Conservation (phyloP, 2,888 invertebrate species). For the Lagria hirta region DNA sequence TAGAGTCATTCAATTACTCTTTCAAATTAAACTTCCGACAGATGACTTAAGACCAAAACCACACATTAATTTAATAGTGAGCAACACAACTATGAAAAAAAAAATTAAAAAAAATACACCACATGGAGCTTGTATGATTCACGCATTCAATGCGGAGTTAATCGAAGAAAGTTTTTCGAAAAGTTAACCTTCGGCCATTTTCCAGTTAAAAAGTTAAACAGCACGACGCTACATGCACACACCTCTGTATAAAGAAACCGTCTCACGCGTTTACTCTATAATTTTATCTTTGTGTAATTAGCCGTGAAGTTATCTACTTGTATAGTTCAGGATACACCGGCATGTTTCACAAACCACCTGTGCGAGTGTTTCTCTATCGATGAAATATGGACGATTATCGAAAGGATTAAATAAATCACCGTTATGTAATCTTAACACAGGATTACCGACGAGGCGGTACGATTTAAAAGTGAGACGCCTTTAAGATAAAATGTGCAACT, state of each 20-base stretch:
- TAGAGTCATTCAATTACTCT: not conserved
- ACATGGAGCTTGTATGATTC: no score
- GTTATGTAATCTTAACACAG: constrained; percentile 7
- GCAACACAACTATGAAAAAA: no score
- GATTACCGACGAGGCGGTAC: not conserved
- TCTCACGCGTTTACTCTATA: constrained; percentile 17
- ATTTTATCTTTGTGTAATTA: constrained; percentile 26
- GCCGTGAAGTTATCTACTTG: constrained; percentile 24
- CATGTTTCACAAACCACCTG: constrained; percentile 17
- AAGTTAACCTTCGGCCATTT: not conserved
- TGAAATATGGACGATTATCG: constrained; percentile 8
- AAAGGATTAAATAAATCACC: constrained; percentile 4
- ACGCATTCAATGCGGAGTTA: not conserved
- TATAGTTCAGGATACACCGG: constrained; percentile 1
- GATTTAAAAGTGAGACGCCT: not conserved
- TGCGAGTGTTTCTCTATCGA: constrained; percentile 8
- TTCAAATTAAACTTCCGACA: not conserved
- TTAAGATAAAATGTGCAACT: no score
- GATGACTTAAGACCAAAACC: not conserved
- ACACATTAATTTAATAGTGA: no score
- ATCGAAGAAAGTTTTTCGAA: not conserved
- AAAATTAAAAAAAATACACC: no score
- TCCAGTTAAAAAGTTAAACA: constrained; percentile 10
- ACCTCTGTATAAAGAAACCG: constrained; percentile 15
- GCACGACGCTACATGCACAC: constrained; percentile 11